Percentiles rank a stretch among this genome's conserved stretches.
These are phyloP conservation scores for Muschampia plurimacula DNA, from an alignment of 2,888 invertebrate genomes.

Conservation along the genomic window DNA sequence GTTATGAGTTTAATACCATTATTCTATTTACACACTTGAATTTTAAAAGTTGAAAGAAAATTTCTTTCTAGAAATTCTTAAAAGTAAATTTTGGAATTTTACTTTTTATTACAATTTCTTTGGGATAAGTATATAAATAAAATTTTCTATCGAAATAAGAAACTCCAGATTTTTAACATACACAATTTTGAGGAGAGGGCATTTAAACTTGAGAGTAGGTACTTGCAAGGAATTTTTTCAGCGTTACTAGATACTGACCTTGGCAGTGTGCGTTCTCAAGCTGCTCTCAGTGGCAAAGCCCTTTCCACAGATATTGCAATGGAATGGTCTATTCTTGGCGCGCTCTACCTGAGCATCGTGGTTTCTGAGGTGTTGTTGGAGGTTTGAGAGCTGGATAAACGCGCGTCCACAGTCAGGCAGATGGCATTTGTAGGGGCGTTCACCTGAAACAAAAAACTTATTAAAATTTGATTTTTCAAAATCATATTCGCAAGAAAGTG, in stretches of 20 bases:
- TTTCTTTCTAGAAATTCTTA: no score
- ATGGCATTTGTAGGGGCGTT: conserved; percentile 98
- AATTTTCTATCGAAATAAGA: no score
- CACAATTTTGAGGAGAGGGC: conserved; percentile 17
- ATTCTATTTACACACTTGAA: not conserved
- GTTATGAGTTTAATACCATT: no score
- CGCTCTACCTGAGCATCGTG: conserved; percentile 98
- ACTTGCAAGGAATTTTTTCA: conserved; percentile 9
- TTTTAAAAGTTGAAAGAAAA: not conserved
- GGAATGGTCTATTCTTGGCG: conserved; percentile 97
- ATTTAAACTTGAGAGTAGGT: conserved; percentile 8
- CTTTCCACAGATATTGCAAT: conserved; percentile 98
- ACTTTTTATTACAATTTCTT: no score
- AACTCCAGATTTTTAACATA: not conserved
- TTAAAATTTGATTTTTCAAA: not conserved
- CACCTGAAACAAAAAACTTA: conserved; percentile 87
- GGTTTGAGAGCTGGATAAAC: conserved; percentile 98
- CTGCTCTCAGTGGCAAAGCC: conserved; percentile 98
- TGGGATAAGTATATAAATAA: no score
- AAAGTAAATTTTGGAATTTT: no score
- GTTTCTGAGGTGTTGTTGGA: conserved; percentile 97
- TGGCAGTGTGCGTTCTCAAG: conserved; percentile 97
- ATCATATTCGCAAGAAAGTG: not conserved
- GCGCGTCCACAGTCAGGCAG: conserved; percentile 97
- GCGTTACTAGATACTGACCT: conserved; percentile 89